These are phyloP conservation scores for Scomber japonicus DNA, from an alignment of 2,113 vertebrate species.

Conservation along the genomic window DNA sequence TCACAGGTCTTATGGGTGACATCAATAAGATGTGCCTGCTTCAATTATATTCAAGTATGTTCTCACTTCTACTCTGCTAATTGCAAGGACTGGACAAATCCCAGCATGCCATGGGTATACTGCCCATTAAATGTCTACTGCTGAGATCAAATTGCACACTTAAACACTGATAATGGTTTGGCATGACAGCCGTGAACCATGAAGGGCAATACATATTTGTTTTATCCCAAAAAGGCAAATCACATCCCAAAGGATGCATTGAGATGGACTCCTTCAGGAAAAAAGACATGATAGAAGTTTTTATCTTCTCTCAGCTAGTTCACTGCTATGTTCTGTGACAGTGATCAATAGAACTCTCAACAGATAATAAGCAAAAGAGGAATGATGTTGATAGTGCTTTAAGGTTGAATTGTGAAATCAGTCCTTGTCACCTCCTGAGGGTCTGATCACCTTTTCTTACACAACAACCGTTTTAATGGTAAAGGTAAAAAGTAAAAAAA, in stretches of 20 bases:
- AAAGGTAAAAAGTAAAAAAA: neutral
- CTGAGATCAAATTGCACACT: neutral
- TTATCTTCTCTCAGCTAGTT: too few relatives aligned
- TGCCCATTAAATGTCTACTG: neutral
- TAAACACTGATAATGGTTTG: neutral
- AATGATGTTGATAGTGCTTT: too few relatives aligned
- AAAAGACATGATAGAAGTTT: neutral
- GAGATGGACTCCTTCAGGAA: too few relatives aligned
- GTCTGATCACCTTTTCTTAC: neutral
- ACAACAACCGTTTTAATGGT: neutral
- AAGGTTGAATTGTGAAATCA: too few relatives aligned
- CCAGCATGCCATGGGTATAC: neutral
- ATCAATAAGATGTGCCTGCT: slow-evolving; percentile 36
- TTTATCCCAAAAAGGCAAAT: too few relatives aligned
- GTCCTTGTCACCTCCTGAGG: neutral
- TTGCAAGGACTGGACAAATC: neutral
- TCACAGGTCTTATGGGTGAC: slow-evolving; percentile 47
- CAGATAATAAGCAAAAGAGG: too few relatives aligned
- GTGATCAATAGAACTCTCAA: neutral
- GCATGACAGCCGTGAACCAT: neutral
- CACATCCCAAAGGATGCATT: too few relatives aligned
- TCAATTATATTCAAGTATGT: neutral
- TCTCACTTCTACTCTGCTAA: neutral
- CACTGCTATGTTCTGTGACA: neutral
- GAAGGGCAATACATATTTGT: neutral